Evolutionary conservation across 2,797 vertebrate genomes (phyloP), one percentile per base, ranked within the genome.

Genomic region (Cossypha niveicapilla): DNA sequence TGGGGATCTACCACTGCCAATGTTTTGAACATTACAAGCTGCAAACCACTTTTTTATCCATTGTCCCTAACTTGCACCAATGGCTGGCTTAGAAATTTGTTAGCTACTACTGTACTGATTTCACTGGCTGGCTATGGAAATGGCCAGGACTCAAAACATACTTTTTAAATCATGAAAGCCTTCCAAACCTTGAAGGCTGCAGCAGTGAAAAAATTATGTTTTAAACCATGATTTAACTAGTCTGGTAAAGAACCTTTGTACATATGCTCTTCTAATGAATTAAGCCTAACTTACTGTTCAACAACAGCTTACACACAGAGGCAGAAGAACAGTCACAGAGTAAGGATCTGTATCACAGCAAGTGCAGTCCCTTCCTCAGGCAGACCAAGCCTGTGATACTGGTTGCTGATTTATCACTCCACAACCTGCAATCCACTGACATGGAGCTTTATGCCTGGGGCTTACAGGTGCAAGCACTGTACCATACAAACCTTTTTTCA

Each of bases 381-480:
- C 1, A 85, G 44, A 79, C 45, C 19, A 60, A 62, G 37, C 37
- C 70, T 75, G 51, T 2, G 8, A 58, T 53, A 74, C 11, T 58
- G 42, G 7, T 14, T 73, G 74, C 67, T 91, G 80, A 84, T 70
- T 88, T 90, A 88, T 41, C 28, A 27, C 70, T 60, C 72, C 42
- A 66, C 44, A 34, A 65, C 34, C 54, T 60, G 51, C 53, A 63
- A 37, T 16, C 41, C 63, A 80, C 27, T 78, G 79, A 71, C 45
- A 47, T 2, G 18, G 16, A 82, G 28, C 37, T 82, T 65, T 41
- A 54, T 57, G 78, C 67, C 88, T 74, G 61, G 14, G 74, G 92
- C 88, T 93, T 86, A 87, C 82, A 96, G 81, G 91, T 92, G 78
- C 61, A 80, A 87, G 81, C 78, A 87, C 35, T 77, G 72, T 77